These are phyloP conservation scores for Datnioides undecimradiatus DNA, from an alignment of 2,113 vertebrate genomes.

Conservation along the genomic window DNA sequence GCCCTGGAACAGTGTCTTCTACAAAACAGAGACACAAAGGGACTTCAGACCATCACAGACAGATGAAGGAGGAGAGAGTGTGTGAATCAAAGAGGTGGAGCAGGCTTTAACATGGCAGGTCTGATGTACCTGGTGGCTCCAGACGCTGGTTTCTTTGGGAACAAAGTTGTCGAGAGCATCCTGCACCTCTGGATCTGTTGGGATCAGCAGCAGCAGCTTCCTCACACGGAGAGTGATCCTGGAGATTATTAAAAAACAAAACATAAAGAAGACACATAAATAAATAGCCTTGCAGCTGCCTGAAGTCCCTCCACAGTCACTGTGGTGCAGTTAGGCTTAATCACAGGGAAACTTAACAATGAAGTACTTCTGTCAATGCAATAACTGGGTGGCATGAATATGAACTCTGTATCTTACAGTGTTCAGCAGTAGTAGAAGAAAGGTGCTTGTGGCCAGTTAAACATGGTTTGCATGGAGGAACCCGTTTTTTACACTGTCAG, in stretches of 20 bases:
- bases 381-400: neutral
- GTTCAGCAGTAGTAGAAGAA: too few species aligned
- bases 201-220: slow-evolving; percentile 95
- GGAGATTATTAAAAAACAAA: neutral
- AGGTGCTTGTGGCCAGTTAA: too few species aligned
- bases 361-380: neutral
- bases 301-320: neutral
- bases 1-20: slow-evolving; percentile 94
- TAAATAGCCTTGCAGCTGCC: neutral
- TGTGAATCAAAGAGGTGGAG: neutral
- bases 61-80: neutral
- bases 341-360: neutral
- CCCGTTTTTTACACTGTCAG: neutral
- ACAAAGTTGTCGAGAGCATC: slow-evolving; percentile 95
- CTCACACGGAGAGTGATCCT: slow-evolving; percentile 97
- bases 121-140: slow-evolving; percentile 85
- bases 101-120: neutral
- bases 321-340: neutral
- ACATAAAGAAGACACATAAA: neutral
- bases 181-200: slow-evolving; percentile 98
- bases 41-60: neutral
- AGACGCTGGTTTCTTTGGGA: slow-evolving; percentile 88
- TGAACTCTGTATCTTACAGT: neutral
- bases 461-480: too few species aligned
- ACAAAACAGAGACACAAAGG: slow-evolving; percentile 21